Base-by-base conservation (phyloP, 2,113 vertebrate genomes). In the Puma concolor region DNA sequence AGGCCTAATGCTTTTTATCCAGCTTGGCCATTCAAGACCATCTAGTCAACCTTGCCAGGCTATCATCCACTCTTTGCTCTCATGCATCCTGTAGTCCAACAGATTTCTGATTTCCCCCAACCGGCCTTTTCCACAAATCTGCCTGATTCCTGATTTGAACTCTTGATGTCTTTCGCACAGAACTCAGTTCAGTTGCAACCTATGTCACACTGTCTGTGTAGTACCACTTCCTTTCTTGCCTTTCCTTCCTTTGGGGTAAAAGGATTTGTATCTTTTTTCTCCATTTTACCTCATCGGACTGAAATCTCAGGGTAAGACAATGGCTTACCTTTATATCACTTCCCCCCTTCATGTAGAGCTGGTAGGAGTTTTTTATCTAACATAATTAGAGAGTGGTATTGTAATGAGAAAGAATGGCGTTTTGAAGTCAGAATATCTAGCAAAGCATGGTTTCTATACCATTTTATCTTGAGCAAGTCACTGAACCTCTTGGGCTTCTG, bases 71-170 rank as follows among this genome's bases (percentile, higher is more conserved):
- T 50, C 0, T 85, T 72, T 44, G 11, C 66, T 80, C 33, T 64
- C 29, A 63, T 83, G 15, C 0, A 95, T 50, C 41, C 31, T 52
- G 2, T 27, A 17, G 12, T 71, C 5, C 1, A 33, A 52, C 11
- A 25, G 29, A 36, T 82, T 83, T 79, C 54, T 76, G 41, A n/a
- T 76, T 97, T 81, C 5, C 63, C 7, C 1, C 27, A 66, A 11
- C 5, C 14, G 79, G 13, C 57, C 19, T 52, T 44, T 52, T 93
- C 60, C 16, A 60, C 57, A 60, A 23, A 60, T 90, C 79, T 90
- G 5, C 74, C 52, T 92, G 41, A 69, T 91, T 91, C 25, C 57
- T 93, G 25, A 44, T 93, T 79, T 94, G n/a, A 95, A 60, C 12
- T 27, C 69, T 69, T 77, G 31, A 48, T 17, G 57, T 44, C 84